Evolutionary conservation across 2,797 vertebrate species (phyloP), one percentile per base, ranked within the genome.

Genomic region (Falco peregrinus): DNA sequence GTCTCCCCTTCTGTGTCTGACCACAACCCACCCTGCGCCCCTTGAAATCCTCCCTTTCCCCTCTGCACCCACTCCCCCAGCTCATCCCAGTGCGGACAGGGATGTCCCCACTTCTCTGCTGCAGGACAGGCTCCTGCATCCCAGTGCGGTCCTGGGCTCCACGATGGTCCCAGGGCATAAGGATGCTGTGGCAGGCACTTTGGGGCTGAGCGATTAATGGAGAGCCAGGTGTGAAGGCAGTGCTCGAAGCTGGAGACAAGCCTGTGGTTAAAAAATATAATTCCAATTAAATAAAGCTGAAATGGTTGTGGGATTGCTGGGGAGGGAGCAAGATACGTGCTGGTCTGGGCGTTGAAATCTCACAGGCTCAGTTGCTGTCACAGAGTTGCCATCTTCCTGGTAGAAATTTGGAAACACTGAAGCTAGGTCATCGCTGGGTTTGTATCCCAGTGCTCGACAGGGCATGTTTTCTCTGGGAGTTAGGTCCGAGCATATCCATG

Each of bases 361-460:
- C 79, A 14, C 22, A 37, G 65, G 35, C 5, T 85, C 7, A 13
- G 22, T 56, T 2, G 0, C 7, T 84, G 21, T 39, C 33, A 0
- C 9, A 24, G 47, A 43, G 11, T 87, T 90, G 16, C 20, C 61
- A 10, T 64, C 61, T 79, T 35, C 60, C 79, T 53, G 29, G 39
- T 28, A 68, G 43, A 20, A 59, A n/a, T 48, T 5, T 60, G 56
- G 51, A 26, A 87, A 51, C 1, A 4, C 28, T n/a, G n/a, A 54
- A 56, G 22, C 39, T 37, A 69, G 18, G 6, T 57, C 43, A 19
- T 13, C 13, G 7, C 26, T 67, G 51, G 8, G 1, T 86, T 87
- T 51, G 84, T 17, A 24, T 71, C 57, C 26, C 45, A 3, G 47
- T 17, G 56, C 16, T 57, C 67, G 53, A 28, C 0, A 0, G 25